Percentiles rank a stretch among this genome's conserved stretches.
phyloP scores from a whole-genome alignment of 2,797 vertebrate genomes.

The Danionella dracula region DNA sequence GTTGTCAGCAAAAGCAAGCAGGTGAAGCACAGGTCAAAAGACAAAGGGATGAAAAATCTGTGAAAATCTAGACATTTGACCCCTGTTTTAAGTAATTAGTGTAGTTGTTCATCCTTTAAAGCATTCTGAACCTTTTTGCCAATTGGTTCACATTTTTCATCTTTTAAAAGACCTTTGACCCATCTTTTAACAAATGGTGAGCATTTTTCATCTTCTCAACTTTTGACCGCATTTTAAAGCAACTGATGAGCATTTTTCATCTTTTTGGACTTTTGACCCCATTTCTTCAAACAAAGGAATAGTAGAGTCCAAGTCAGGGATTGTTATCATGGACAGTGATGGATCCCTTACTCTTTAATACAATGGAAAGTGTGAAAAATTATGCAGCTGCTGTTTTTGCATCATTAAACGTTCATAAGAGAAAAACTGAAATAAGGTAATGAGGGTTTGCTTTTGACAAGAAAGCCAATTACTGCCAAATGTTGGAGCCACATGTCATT shows the following conservation, averaged over 20 bases:
- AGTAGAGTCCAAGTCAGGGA: neutral
- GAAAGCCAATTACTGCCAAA: slow-evolving; percentile 24
- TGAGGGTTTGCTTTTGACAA: slow-evolving; percentile 24
- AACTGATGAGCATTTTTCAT: slow-evolving; percentile 24
- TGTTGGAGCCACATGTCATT: slow-evolving; percentile 14
- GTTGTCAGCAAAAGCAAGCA: no score
- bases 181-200: neutral
- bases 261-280: slow-evolving; percentile 10
- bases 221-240: slow-evolving; percentile 6
- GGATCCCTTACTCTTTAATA: neutral
- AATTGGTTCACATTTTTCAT: slow-evolving; percentile 1
- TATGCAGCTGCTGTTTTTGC: neutral
- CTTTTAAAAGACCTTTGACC: neutral
- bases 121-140: slow-evolving; percentile 3
- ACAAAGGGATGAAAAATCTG: slow-evolving; percentile 56
- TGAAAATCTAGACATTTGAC: neutral
- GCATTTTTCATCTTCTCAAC: neutral
- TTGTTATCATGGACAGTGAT: slow-evolving; percentile 7
- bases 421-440: slow-evolving; percentile 7
- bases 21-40: slow-evolving; percentile 60
- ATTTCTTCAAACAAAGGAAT: neutral
- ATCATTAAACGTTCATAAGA: slow-evolving; percentile 5
- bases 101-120: slow-evolving; percentile 6
- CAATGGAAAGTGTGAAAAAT: neutral
- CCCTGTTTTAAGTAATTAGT: slow-evolving; percentile 1